A percentile compares a stretch with the other conserved stretches of the same genome.
Conservation (phyloP, 2,113 vertebrate species). For the Paracanthobrama guichenoti region DNA sequence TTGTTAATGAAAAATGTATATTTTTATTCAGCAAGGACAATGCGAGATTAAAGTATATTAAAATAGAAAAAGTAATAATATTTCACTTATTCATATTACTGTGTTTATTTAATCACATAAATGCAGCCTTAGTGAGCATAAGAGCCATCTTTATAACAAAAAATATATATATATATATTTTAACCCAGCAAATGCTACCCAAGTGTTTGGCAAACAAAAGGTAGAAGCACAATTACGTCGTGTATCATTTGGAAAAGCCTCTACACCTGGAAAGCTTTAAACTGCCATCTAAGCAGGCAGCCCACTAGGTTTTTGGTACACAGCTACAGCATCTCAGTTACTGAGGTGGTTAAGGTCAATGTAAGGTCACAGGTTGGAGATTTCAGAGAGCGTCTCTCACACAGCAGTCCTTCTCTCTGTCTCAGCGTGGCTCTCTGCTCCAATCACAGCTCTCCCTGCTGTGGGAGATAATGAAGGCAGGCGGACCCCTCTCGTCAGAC, state of each 20-base stretch:
- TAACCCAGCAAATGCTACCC: not conserved
- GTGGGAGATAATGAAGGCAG: conserved; percentile 54
- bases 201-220: not conserved
- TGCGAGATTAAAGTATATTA: not conserved
- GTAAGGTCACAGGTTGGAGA: conserved; percentile 23
- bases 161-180: too few relatives aligned
- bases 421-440: conserved; percentile 31
- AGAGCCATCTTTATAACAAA: not conserved
- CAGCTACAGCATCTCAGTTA: not conserved
- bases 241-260: not conserved
- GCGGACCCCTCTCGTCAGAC: conserved; percentile 35
- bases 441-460: conserved; percentile 35
- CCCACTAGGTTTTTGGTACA: not conserved
- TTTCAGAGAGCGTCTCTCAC: conserved; percentile 23
- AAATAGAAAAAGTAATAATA: not conserved
- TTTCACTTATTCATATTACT: not conserved
- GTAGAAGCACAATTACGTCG: not conserved
- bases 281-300: not conserved
- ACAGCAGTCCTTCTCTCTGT: conserved; percentile 3
- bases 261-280: conserved; percentile 5
- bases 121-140: not conserved
- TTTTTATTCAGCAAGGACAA: not conserved
- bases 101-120: not conserved
- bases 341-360: conserved; percentile 24
- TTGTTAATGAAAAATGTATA: too few relatives aligned